phyloP scores from a whole-genome alignment of 2,888 invertebrate species.

The Lycia hirtaria region DNA sequence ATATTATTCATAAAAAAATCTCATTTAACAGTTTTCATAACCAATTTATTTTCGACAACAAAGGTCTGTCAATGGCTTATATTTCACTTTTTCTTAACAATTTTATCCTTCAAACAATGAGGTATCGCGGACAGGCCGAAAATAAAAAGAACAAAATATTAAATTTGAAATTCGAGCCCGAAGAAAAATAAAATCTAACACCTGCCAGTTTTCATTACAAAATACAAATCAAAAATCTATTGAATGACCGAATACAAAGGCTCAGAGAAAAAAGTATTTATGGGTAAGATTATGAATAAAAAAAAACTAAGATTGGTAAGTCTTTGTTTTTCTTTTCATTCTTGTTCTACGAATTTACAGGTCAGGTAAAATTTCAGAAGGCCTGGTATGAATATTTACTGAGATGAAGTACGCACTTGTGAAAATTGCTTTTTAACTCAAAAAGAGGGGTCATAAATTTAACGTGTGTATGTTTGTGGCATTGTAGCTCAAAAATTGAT shows the following conservation, averaged over 20 bases:
- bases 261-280: slow-evolving; percentile 28
- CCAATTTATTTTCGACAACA: slow-evolving; percentile 14
- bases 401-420: too few relatives aligned
- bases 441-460: too few relatives aligned
- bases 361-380: not conserved
- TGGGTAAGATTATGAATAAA: slow-evolving; percentile 30
- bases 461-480: too few relatives aligned
- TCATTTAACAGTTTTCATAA: slow-evolving; percentile 11
- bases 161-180: slow-evolving; percentile 26
- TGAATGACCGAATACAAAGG: slow-evolving; percentile 31
- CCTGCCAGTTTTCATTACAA: slow-evolving; percentile 35
- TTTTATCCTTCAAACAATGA: slow-evolving; percentile 16
- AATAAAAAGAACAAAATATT: slow-evolving; percentile 28
- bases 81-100: slow-evolving; percentile 4
- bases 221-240: slow-evolving; percentile 34
- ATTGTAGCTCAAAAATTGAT: too few relatives aligned
- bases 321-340: slow-evolving; percentile 6
- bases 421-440: too few relatives aligned
- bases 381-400: not conserved
- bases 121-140: slow-evolving; percentile 21
- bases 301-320: slow-evolving; percentile 13
- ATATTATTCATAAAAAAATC: not conserved
- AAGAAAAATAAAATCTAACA: slow-evolving; percentile 29
- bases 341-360: slow-evolving; percentile 20
- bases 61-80: slow-evolving; percentile 16